Conservation (phyloP, 2,797 vertebrate genomes). For the Ambastaia sidthimunki region DNA sequence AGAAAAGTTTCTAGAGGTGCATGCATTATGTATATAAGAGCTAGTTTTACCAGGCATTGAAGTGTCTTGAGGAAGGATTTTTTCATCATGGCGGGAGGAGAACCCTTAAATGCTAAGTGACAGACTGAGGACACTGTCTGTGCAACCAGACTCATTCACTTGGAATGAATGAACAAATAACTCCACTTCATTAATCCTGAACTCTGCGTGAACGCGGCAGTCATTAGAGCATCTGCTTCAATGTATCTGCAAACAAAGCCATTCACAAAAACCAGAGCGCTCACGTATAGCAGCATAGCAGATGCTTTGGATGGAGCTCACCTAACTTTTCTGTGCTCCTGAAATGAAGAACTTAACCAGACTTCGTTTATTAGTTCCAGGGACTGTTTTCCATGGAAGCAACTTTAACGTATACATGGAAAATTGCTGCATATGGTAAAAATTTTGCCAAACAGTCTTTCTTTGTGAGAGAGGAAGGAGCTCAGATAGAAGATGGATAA, state of each 20-base stretch:
- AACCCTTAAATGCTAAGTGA: slow-evolving; percentile 45
- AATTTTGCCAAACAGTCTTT: not conserved
- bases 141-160: slow-evolving; percentile 49
- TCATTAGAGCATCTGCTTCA: slow-evolving; percentile 59
- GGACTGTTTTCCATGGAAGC: not conserved
- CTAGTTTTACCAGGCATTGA: slow-evolving; percentile 18
- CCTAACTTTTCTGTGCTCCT: not conserved
- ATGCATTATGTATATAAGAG: slow-evolving; percentile 5
- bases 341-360: not conserved
- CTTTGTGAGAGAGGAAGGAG: not conserved
- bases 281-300: not conserved
- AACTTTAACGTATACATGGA: slow-evolving; percentile 1
- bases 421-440: not conserved
- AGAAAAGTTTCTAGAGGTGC: slow-evolving; percentile 3
- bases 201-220: slow-evolving; percentile 55
- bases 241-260: slow-evolving; percentile 49
- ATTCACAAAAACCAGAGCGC: slow-evolving; percentile 38
- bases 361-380: not conserved
- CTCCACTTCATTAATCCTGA: slow-evolving; percentile 57
- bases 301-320: not conserved
- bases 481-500: not conserved
- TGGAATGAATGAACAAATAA: slow-evolving; percentile 59
- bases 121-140: slow-evolving; percentile 44
- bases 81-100: slow-evolving; percentile 39
- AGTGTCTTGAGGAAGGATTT: slow-evolving; percentile 15